A percentile compares a stretch with the other conserved stretches of the same genome.
These are phyloP conservation scores for Volucella inanis DNA, from an alignment of 2,888 invertebrate genomes.

Conservation along the genomic window DNA sequence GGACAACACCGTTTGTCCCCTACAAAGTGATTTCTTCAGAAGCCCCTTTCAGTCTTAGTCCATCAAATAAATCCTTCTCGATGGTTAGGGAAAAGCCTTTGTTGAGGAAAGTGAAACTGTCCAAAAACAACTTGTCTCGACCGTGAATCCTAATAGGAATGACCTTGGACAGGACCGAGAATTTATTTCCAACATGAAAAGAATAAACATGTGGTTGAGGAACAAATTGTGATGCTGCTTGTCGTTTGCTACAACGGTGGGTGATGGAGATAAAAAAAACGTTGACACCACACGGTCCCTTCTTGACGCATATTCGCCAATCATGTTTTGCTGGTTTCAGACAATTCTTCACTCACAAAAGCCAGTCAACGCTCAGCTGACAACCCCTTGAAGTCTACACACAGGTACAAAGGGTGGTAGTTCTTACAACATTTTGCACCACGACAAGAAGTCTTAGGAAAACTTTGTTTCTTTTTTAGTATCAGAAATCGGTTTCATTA, in stretches of 20 bases:
- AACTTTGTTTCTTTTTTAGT: too few relatives aligned
- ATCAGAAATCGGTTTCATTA: too few relatives aligned
- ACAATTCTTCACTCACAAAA: not conserved
- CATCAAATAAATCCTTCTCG: too few relatives aligned
- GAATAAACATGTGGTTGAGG: slow-evolving; percentile 18
- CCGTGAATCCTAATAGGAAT: slow-evolving; percentile 17
- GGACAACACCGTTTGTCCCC: too few relatives aligned
- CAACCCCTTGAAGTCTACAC: not conserved
- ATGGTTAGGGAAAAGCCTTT: too few relatives aligned
- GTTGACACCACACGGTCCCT: slow-evolving; percentile 1
- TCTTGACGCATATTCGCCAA: slow-evolving; percentile 18
- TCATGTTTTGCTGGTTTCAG: not conserved
- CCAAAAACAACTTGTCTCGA: not conserved
- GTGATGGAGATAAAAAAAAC: not conserved
- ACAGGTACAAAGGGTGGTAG: not conserved
- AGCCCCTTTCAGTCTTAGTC: too few relatives aligned
- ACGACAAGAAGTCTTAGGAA: too few relatives aligned
- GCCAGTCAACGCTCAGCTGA: not conserved
- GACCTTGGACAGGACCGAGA: slow-evolving; percentile 19
- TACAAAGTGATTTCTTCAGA: not conserved
- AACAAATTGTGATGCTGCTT: too few relatives aligned
- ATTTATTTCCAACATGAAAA: not conserved
- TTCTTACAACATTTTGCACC: not conserved
- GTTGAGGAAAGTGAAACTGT: slow-evolving; percentile 1
- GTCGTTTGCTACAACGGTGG: not conserved